Base-by-base conservation (phyloP, 2,888 invertebrate species). In the Stictocephala bisonia region DNA sequence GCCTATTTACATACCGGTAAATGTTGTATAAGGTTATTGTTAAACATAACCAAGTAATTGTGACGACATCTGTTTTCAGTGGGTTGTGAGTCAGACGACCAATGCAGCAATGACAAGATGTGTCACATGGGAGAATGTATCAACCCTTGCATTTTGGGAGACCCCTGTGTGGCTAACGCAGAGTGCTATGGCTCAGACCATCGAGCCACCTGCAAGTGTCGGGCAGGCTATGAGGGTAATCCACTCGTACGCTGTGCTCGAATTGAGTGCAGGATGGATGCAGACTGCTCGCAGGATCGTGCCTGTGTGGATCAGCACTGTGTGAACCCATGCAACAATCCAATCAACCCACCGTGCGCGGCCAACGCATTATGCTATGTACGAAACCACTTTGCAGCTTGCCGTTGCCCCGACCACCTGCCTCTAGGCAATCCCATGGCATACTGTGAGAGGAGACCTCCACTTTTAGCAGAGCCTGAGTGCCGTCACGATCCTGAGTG, bases 91-190 rank as follows among this genome's bases (percentile, higher is more conserved):
- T 90, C 91, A 22, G 94, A 96, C 82, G 92, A 92, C 0, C 94
- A 96, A 82, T 96, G 96, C 82, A 91, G 91, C 78, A 89, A 90
- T 3, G 90, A 91, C 78, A 91, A 93, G 83, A 92, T 93, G 69
- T 96, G 96, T 81, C 85, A 94, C 40, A 94, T 95, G 82, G 91
- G 91, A 75, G 92, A 93, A 81, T 96, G 95, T 82, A 87, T 95
- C 67, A 93, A 92, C 82, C 95, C 96, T 1, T 97, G 96, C 81
- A 85, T 95, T 29, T 85, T 95, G 6, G 89, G 90, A 78, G 91
- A 94, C 82, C 93, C 93, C 6, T 96, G 96, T 82, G 92, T 94
- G 6, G 87, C 91, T 58, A 94, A 91, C 80, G 95, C 95, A 0
- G 91, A 93, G 84, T 96, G 96, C 82, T 93, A 89, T 80, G 94